phyloP scores from a whole-genome alignment of 1,140 invertebrate genomes.

The Nylanderia fulva region DNA sequence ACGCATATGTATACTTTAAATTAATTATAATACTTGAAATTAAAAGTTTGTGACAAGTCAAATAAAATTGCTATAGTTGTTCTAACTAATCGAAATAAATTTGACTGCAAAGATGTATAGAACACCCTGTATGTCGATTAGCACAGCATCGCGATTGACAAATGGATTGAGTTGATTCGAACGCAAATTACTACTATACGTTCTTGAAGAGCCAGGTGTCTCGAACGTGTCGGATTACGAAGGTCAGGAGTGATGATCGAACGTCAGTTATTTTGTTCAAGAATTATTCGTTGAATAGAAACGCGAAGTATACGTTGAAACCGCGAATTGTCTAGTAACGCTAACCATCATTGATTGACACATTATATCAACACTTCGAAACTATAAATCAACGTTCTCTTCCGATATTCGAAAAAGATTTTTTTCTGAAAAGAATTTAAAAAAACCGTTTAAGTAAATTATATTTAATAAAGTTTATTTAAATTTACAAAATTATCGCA shows the following conservation, averaged over 20 bases:
- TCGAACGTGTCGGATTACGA: slow-evolving; percentile 46
- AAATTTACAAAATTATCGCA: not conserved
- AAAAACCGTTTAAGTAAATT: not conserved
- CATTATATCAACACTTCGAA: not conserved
- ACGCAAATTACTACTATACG: slow-evolving; percentile 46
- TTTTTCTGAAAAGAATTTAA: not conserved
- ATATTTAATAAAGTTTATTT: not conserved
- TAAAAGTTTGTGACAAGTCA: no score
- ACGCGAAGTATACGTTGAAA: slow-evolving; percentile 8
- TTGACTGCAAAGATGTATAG: not conserved
- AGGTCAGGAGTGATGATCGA: slow-evolving; percentile 34
- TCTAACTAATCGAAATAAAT: not conserved
- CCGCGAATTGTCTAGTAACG: not conserved
- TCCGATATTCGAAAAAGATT: not conserved
- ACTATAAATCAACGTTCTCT: not conserved
- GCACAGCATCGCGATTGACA: slow-evolving; percentile 32
- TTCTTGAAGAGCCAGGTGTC: slow-evolving; percentile 3
- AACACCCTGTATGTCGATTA: not conserved
- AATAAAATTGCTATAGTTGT: no score
- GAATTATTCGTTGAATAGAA: slow-evolving; percentile 59
- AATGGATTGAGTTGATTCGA: slow-evolving; percentile 39
- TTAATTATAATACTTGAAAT: not conserved
- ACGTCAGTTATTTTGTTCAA: slow-evolving; percentile 27
- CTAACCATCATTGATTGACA: not conserved
- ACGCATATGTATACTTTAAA: not conserved